Conservation (phyloP, 2,797 vertebrate genomes). For the Peromyscus aztecus region DNA sequence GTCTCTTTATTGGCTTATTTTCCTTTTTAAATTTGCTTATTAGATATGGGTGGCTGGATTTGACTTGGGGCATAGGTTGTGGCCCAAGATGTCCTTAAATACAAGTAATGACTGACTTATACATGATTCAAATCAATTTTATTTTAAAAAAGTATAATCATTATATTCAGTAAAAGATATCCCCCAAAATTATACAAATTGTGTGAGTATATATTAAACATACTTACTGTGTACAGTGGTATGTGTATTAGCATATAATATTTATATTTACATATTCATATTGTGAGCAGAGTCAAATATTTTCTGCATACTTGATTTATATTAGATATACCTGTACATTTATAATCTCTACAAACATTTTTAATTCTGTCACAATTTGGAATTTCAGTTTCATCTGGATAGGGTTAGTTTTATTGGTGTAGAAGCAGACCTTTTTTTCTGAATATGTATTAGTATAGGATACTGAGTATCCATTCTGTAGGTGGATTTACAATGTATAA, state of each 20-base stretch:
- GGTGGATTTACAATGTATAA: slow-evolving; percentile 10
- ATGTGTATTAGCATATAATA: background rate
- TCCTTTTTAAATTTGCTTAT: background rate
- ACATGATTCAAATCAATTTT: background rate
- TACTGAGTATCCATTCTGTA: slow-evolving; percentile 1
- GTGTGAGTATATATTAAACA: background rate
- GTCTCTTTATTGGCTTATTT: background rate
- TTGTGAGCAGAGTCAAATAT: background rate
- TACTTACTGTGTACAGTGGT: background rate
- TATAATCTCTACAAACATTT: background rate
- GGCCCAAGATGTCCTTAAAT: background rate
- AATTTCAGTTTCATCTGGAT: slow-evolving; percentile 37
- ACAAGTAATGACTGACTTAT: background rate
- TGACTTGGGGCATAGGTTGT: background rate
- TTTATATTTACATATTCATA: background rate
- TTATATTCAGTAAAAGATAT: background rate
- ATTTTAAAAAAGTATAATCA: background rate
- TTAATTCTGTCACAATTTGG: slow-evolving; percentile 11
- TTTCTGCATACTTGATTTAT: background rate
- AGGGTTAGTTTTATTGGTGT: background rate
- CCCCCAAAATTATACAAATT: background rate
- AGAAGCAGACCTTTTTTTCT: background rate
- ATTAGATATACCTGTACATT: background rate
- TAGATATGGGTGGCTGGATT: no score
- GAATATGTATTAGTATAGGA: background rate